Evolutionary conservation across 1,140 invertebrate species (phyloP), one percentile per base, ranked within the genome.

Genomic region (Papilio helenus): DNA sequence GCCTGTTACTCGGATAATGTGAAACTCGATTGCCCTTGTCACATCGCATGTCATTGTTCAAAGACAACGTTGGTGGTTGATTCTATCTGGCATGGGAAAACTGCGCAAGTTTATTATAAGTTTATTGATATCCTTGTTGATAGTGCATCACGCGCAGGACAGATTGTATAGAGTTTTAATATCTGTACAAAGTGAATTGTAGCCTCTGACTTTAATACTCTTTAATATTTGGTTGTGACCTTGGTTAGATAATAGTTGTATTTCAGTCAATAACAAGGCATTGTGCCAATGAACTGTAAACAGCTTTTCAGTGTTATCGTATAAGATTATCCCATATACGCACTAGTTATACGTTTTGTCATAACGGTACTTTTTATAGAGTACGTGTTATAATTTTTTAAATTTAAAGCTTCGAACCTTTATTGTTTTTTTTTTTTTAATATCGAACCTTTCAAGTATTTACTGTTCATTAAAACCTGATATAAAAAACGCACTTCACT

Each of bases 51-150:
- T 79, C 78, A 84, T 84, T 86, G 85, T 86, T 80, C 46, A 46
- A 18, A 20, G 44, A 61, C 46, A 81, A 51, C 23, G 44, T 44
- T 46, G 23, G 14, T 18, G 23, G 46, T 14, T 39, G 84, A 86
- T 85, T 51, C 72, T 86, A 83, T 86, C 84, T 61, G 14, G 72
- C 72, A 76, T 86, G 85, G 82, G 85, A 86, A 86, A 68, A 80
- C 68, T 73, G 77, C 77, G 80, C 79, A 84, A 84, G 73, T 51
- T 76, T 51, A 26, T 76, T 65, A 65, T 42, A 51, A 34, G 68
- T 79, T 73, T 81, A 73, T 76, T 77, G 76, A 71, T 79, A 49
- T 68, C 72, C 65, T 74, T 18, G 74, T 42, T 65, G 73, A 79
- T 79, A 81, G 20, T 42, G 51, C 12, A 68, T 68, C 61, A 68